Conservation (phyloP, 2,113 vertebrate species). For the Halcyon senegalensis region DNA sequence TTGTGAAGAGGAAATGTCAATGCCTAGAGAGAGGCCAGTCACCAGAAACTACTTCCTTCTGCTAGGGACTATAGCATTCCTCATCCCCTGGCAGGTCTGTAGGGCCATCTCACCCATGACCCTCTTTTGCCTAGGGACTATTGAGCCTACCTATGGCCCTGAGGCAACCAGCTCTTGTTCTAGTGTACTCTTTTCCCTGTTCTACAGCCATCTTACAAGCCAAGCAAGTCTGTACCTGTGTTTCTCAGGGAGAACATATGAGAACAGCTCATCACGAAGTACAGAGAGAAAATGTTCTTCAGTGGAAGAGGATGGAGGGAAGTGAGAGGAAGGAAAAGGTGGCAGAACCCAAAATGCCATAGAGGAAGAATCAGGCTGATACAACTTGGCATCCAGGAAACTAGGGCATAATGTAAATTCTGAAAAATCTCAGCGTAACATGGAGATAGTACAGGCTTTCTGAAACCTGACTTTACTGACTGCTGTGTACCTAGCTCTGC, state of each 20-base stretch:
- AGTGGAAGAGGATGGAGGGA: neutral
- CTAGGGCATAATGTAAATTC: no score
- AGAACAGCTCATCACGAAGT: neutral
- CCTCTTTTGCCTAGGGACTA: neutral
- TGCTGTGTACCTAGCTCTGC: neutral
- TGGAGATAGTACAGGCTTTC: neutral
- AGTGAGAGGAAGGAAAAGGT: neutral
- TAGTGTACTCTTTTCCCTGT: no score
- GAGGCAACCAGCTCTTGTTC: neutral
- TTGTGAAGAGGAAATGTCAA: neutral
- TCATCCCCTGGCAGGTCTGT: neutral
- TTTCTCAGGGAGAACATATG: neutral
- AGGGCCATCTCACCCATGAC: neutral
- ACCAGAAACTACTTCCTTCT: neutral
- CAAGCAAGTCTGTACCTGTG: neutral
- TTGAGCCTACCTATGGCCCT: neutral
- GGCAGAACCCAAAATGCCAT: neutral
- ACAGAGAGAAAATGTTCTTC: neutral
- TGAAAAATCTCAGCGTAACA: neutral
- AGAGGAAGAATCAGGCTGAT: neutral
- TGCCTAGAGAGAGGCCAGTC: neutral
- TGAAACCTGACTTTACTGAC: neutral
- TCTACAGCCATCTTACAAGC: neutral
- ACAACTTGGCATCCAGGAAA: neutral
- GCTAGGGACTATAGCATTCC: neutral